phyloP scores from a whole-genome alignment of 2,888 invertebrate genomes.

The Epistrophe grossulariae region DNA sequence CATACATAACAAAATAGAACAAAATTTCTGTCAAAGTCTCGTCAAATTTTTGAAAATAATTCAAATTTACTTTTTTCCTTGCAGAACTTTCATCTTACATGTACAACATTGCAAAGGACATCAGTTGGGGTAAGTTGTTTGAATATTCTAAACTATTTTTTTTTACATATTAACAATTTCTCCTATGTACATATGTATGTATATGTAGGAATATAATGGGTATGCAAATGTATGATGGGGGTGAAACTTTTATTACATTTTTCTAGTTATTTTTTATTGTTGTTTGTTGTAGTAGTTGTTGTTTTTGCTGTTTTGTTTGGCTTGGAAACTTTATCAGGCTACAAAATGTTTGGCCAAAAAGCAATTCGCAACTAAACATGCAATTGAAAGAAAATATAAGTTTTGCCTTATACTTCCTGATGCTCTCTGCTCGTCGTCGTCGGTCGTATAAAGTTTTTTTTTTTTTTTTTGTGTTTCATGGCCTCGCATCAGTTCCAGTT shows the following conservation, averaged over 20 bases:
- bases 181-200: neutral
- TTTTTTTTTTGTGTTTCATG: conserved; percentile 6
- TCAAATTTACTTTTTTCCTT: neutral
- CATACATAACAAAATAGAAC: neutral
- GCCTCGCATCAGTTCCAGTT: conserved; percentile 7
- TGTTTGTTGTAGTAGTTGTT: conserved; percentile 8
- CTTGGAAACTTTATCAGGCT: conserved; percentile 38
- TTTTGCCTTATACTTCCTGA: conserved; percentile 14
- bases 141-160: neutral
- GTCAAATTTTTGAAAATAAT: conserved; percentile 37
- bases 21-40: conserved; percentile 22
- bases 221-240: neutral
- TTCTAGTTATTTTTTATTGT: conserved; percentile 19
- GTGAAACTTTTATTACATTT: conserved; percentile 19
- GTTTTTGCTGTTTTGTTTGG: no score
- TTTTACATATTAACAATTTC: neutral
- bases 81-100: conserved; percentile 32
- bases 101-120: conserved; percentile 38
- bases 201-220: conserved; percentile 20
- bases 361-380: conserved; percentile 64
- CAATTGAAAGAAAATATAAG: conserved; percentile 69
- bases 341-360: conserved; percentile 34
- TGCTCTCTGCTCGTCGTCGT: neutral
- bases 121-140: conserved; percentile 50
- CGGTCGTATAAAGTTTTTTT: neutral